Evolutionary conservation across 2,888 invertebrate genomes (phyloP).

Genomic region (Argyresthia albistria): DNA sequence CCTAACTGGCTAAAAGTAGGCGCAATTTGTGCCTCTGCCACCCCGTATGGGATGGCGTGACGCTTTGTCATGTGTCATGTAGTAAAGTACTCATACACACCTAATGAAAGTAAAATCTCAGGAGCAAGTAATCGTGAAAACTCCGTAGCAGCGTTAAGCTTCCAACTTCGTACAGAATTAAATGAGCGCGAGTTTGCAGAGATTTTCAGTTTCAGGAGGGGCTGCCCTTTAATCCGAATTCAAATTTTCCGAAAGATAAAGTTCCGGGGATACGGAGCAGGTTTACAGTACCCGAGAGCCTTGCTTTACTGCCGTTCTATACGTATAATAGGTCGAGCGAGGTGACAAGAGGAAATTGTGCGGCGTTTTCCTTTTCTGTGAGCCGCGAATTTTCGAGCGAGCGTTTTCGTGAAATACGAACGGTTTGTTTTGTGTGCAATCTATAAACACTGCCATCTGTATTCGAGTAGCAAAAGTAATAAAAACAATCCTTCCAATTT

Average conservation of each 20-base stretch:
- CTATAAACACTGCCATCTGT: constrained; percentile 25
- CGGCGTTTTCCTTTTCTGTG: background rate
- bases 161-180: constrained; percentile 9
- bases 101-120: too few species aligned
- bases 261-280: constrained; percentile 17
- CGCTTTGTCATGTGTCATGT: too few species aligned
- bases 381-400: background rate
- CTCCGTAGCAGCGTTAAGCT: too few species aligned
- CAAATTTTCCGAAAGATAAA: constrained; percentile 57
- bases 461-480: constrained; percentile 24
- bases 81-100: too few species aligned
- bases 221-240: constrained; percentile 24
- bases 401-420: background rate
- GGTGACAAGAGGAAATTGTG: background rate
- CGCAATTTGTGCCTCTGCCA: too few species aligned
- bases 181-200: constrained; percentile 32
- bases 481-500: constrained; percentile 14
- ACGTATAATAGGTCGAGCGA: background rate
- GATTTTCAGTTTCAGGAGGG: constrained; percentile 21
- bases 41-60: too few species aligned
- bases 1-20: too few species aligned
- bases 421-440: background rate
- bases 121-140: too few species aligned
- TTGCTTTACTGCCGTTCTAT: constrained; percentile 9
- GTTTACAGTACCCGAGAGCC: constrained; percentile 33